Evolutionary conservation across 2,888 invertebrate species (phyloP), one percentile per base, ranked within the genome.

Genomic region (Iselma pallidipennis): DNA sequence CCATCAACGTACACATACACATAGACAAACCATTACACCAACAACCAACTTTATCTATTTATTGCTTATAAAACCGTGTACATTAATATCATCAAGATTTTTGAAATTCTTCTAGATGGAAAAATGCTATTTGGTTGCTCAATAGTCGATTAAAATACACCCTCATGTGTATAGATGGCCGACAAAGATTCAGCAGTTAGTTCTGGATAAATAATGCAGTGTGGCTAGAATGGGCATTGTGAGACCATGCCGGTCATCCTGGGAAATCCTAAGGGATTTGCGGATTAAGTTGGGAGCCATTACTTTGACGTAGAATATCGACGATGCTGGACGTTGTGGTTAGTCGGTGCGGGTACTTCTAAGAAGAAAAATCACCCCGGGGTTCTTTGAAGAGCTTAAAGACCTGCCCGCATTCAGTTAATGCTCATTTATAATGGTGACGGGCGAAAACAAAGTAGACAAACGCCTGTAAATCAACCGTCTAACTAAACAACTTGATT

Each of bases 171-270:
- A 21, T 23, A 48, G 49, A 49, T 65, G 74, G 72, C 76, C 66
- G 66, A 66, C 71, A 70, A 75, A 79, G 80, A 81, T 81, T 80
- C 80, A 80, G 77, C 78, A 78, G 80, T 80, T 78, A 80, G 78
- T 76, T 74, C 74, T 70, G 77, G 78, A 78, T 81, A 80, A 81
- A 81, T 81, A 81, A 81, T 81, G 80, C 78, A 81, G 76, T 74
- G 76, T 71, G 71, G 73, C 67, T 68, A 66, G 68, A 70, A 67
- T 68, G 77, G 76, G 76, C 76, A 77, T 78, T 76, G 78, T 77
- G 76, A 75, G 77, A 75, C 76, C 70, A 73, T 71, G 73, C 74
- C 73, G 78, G 79, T 78, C 78, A 77, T 77, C 77, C 74, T 67
- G 74, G 63, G 72, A 71, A 72, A 75, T 78, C 79, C 76, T 72